A percentile compares a stretch with the other conserved stretches of the same genome.
Evolutionary conservation across 2,888 invertebrate genomes (phyloP).

Genomic region (Andrena flavipes): DNA sequence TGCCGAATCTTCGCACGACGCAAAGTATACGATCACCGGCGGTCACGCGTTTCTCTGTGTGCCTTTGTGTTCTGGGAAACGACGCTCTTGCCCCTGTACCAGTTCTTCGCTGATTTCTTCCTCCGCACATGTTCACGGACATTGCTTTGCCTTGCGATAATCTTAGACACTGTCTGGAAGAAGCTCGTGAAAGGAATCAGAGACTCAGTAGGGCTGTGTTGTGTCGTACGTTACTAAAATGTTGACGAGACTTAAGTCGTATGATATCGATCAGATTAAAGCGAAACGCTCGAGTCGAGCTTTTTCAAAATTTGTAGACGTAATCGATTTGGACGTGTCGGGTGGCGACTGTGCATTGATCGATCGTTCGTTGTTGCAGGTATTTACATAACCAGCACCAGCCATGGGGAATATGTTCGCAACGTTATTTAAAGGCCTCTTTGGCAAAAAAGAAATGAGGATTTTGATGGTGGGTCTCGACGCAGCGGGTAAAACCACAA

Average conservation of each 20-base stretch:
- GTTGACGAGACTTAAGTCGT: neutral
- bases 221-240: neutral
- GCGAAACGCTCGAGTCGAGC: neutral
- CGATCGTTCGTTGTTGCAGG: slow-evolving; percentile 84
- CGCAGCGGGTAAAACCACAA: slow-evolving; percentile 99
- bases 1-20: slow-evolving; percentile 4
- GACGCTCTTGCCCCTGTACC: slow-evolving; percentile 39
- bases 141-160: neutral
- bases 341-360: neutral
- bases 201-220: neutral
- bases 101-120: neutral
- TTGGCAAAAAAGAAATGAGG: slow-evolving; percentile 99
- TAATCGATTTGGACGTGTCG: neutral
- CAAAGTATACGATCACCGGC: slow-evolving; percentile 6
- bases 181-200: neutral
- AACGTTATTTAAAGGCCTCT: slow-evolving; percentile 99
- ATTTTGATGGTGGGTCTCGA: slow-evolving; percentile 99
- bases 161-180: neutral
- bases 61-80: neutral
- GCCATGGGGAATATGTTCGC: slow-evolving; percentile 99
- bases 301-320: neutral
- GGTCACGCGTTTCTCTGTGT: neutral
- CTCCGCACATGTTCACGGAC: neutral
- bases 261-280: neutral
- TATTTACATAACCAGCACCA: slow-evolving; percentile 85